These are phyloP conservation scores for Pelosia muscerda DNA, from an alignment of 2,888 invertebrate genomes.

Conservation along the genomic window DNA sequence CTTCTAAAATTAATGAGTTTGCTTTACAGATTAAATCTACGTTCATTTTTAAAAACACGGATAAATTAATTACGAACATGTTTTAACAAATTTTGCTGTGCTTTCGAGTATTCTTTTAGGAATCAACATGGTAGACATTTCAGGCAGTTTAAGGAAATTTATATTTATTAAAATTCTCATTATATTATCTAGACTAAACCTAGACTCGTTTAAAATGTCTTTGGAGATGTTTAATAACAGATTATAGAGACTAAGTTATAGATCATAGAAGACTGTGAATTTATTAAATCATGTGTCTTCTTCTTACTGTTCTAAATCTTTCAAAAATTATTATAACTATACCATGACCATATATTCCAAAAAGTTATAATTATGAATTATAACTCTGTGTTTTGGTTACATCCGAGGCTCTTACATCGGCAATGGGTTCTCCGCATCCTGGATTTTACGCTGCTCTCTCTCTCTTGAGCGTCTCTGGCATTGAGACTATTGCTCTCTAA, in stretches of 20 bases:
- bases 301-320: neutral
- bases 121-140: neutral
- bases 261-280: too few species aligned
- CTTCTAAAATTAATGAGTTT: constrained; percentile 50
- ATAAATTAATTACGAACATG: constrained; percentile 11
- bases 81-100: neutral
- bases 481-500: neutral
- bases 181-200: neutral
- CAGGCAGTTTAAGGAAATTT: neutral
- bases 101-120: constrained; percentile 6
- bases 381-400: too few species aligned
- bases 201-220: neutral
- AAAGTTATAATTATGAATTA: too few species aligned
- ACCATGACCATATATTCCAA: too few species aligned
- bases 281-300: too few species aligned
- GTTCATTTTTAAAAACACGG: constrained; percentile 24
- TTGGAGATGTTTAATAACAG: neutral
- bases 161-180: neutral
- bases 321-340: too few species aligned
- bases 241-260: neutral
- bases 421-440: too few species aligned
- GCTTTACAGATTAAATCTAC: constrained; percentile 27
- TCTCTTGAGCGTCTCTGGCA: neutral
- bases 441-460: neutral
- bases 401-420: too few species aligned